Percentiles rank a stretch among this genome's conserved stretches.
Evolutionary conservation across 2,888 invertebrate species (phyloP).

Genomic region (Hedya salicella): DNA sequence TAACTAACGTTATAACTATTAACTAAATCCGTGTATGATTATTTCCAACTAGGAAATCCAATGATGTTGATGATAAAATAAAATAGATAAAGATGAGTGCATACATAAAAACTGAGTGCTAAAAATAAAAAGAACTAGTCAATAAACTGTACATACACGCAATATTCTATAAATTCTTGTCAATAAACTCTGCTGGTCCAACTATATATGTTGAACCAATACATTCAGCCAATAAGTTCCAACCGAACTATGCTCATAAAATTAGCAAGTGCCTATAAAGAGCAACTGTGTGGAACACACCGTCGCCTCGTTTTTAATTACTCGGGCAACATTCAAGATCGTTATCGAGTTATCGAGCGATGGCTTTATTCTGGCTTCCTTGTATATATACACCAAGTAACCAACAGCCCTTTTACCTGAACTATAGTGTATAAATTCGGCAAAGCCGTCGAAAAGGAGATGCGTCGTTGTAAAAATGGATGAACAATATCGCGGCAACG

Average conservation of each 20-base stretch:
- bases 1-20: too few species aligned
- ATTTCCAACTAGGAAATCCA: too few species aligned
- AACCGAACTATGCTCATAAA: slow-evolving; percentile 29
- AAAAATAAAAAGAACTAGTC: slow-evolving; percentile 23
- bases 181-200: neutral
- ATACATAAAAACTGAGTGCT: too few species aligned
- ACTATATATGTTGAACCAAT: neutral
- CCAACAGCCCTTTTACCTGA: slow-evolving; percentile 9
- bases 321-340: slow-evolving; percentile 53
- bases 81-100: too few species aligned
- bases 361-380: slow-evolving; percentile 50
- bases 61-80: too few species aligned
- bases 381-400: slow-evolving; percentile 10
- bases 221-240: neutral
- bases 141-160: slow-evolving; percentile 7
- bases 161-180: neutral
- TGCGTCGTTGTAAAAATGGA: slow-evolving; percentile 1
- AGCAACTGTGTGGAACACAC: slow-evolving; percentile 43
- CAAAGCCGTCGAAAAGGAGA: neutral
- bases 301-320: slow-evolving; percentile 49
- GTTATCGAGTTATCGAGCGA: slow-evolving; percentile 63
- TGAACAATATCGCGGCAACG: slow-evolving; percentile 18
- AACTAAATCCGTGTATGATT: too few species aligned
- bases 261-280: slow-evolving; percentile 40
- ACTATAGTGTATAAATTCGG: slow-evolving; percentile 1